Percentiles rank a stretch among this genome's conserved stretches.
phyloP scores from a whole-genome alignment of 2,888 invertebrate genomes.

The Incurvaria masculella region DNA sequence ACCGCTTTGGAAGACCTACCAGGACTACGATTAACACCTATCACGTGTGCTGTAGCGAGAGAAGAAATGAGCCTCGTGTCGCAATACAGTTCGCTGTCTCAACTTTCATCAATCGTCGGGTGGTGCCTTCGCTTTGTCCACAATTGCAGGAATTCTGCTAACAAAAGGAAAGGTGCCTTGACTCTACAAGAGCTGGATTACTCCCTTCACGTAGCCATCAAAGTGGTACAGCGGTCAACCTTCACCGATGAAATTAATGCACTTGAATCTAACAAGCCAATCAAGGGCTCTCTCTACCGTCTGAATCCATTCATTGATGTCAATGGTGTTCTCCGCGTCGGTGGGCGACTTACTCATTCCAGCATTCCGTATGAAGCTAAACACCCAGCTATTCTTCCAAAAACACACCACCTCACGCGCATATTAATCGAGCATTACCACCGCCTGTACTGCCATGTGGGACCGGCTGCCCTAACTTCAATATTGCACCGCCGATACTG shows the following conservation, averaged over 20 bases:
- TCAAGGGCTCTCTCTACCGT: neutral
- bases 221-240: neutral
- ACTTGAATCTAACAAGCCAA: neutral
- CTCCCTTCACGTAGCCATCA: neutral
- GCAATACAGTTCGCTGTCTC: too few species aligned
- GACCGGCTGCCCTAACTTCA: neutral
- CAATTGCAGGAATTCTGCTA: too few species aligned
- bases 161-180: too few species aligned
- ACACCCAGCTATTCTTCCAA: neutral
- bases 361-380: neutral
- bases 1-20: too few species aligned
- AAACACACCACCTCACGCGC: neutral
- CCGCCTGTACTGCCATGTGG: neutral
- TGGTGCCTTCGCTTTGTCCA: too few species aligned
- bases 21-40: too few species aligned
- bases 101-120: too few species aligned
- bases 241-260: neutral
- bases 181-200: too few species aligned
- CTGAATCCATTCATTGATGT: neutral
- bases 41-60: too few species aligned
- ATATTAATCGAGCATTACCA: neutral
- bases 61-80: too few species aligned
- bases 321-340: neutral
- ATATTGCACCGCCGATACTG: neutral
- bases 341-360: neutral